Evolutionary conservation across 1,140 invertebrate genomes (phyloP), one percentile per base, ranked within the genome.

Genomic region (Parapsyche elsis): DNA sequence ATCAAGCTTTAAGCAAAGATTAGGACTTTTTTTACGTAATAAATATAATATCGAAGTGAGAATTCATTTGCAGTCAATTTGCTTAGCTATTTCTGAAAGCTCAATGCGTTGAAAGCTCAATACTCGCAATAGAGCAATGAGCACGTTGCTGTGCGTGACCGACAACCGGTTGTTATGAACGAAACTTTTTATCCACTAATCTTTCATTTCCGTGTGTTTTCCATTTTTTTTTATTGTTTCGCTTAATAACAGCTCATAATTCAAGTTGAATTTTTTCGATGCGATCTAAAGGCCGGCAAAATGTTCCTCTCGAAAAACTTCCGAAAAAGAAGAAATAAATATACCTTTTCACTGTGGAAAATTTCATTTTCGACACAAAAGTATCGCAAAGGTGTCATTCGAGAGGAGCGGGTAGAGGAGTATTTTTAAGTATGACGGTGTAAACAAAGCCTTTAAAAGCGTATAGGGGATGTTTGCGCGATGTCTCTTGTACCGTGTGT

Each of bases 91-190:
- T 38, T 4, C 30, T 38, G 30, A 38, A 38, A 38, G 30, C 7
- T 4, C 30, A 38, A 10, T 16, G 24, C 19, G 74, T 49, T 23
- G n/a, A 30, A 77, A 77, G 49, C 75, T 59, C 75, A 59, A 67
- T 64, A 64, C 75, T 45, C 10, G 38, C 14, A 64, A 44, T 16
- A 30, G 59, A 64, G 75, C 59, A 77, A 64, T 77, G 75, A 77
- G 53, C 75, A 77, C 59, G 75, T 77, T 30, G 10, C 44, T 44
- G 30, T 64, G 75, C 57, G 75, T 77, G 75, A 77, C 75, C 57
- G 14, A 45, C 19, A 53, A 67, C 53, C 16, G 12, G 26, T 64
- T 45, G 59, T 26, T 67, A 67, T 53, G 10, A 53, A 53, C 2
- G 57, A 61, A 61, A 61, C 57, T 61, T 61, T 61, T 61, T 61